Conservation (phyloP, 2,797 vertebrate genomes). For the Bucorvus abyssinicus region DNA sequence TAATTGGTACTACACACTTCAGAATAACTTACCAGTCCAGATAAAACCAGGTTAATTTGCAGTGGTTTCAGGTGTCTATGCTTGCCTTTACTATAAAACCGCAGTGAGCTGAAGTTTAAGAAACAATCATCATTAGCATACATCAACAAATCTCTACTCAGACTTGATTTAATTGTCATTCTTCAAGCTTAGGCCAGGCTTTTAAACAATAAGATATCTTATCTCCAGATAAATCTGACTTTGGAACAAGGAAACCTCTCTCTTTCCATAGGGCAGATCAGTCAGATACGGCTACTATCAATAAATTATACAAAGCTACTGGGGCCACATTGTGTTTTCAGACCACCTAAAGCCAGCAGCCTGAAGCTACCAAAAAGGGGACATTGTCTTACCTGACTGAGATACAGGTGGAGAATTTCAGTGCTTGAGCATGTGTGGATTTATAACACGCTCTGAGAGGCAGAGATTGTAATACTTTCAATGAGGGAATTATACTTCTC, state of each 20-base stretch:
- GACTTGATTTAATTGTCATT: not conserved
- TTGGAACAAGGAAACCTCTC: not conserved
- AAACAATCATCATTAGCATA: not conserved
- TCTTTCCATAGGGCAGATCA: not conserved
- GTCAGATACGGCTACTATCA: not conserved
- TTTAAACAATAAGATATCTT: not conserved
- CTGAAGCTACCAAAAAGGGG: not conserved
- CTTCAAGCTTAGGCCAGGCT: not conserved
- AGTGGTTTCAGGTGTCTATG: not conserved
- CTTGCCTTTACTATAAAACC: not conserved
- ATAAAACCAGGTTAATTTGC: not conserved
- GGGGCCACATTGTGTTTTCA: not conserved
- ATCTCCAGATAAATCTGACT: not conserved
- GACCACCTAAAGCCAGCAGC: not conserved
- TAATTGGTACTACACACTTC: not conserved
- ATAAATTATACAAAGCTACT: not conserved
- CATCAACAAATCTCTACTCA: not conserved
- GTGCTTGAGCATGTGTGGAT: not conserved
- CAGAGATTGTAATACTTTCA: not conserved
- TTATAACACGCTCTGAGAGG: not conserved
- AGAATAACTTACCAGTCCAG: not conserved
- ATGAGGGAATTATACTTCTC: not conserved
- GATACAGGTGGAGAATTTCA: not conserved
- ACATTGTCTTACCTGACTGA: not conserved
- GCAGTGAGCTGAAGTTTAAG: not conserved